These are phyloP conservation scores for Panorpa germanica DNA, from an alignment of 2,888 invertebrate genomes.

Conservation along the genomic window DNA sequence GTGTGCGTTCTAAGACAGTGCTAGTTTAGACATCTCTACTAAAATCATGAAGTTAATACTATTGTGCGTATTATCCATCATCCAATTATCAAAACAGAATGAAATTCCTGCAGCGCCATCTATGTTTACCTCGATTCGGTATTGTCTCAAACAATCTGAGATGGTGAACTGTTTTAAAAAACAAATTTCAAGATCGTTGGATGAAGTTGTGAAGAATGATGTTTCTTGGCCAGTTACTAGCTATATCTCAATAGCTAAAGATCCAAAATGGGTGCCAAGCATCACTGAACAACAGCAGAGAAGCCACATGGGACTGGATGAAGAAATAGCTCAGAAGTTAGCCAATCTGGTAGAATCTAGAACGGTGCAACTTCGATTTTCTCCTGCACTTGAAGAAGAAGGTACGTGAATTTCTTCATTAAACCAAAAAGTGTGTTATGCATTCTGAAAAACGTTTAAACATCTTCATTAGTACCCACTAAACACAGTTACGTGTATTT, in stretches of 20 bases:
- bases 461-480: too few relatives aligned
- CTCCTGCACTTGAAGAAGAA: conserved; percentile 17
- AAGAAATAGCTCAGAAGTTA: conserved; percentile 21
- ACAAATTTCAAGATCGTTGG: conserved; percentile 22
- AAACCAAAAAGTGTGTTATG: too few relatives aligned
- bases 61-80: too few relatives aligned
- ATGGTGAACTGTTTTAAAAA: conserved; percentile 23
- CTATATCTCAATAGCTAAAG: conserved; percentile 17
- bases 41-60: too few relatives aligned
- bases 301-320: conserved; percentile 16
- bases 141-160: conserved; percentile 16
- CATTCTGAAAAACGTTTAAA: too few relatives aligned
- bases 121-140: too few relatives aligned
- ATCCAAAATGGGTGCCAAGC: conserved; percentile 11
- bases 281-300: too few relatives aligned
- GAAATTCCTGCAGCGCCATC: too few relatives aligned
- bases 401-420: conserved; percentile 11
- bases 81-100: too few relatives aligned
- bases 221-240: conserved; percentile 21
- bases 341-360: conserved; percentile 24
- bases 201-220: conserved; percentile 23
- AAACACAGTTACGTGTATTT: too few relatives aligned
- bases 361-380: conserved; percentile 22
- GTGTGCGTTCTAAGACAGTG: too few relatives aligned
- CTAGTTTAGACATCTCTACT: too few relatives aligned